Evolutionary conservation across 2,113 vertebrate genomes (phyloP).

Genomic region (Bujurquina vittata): DNA sequence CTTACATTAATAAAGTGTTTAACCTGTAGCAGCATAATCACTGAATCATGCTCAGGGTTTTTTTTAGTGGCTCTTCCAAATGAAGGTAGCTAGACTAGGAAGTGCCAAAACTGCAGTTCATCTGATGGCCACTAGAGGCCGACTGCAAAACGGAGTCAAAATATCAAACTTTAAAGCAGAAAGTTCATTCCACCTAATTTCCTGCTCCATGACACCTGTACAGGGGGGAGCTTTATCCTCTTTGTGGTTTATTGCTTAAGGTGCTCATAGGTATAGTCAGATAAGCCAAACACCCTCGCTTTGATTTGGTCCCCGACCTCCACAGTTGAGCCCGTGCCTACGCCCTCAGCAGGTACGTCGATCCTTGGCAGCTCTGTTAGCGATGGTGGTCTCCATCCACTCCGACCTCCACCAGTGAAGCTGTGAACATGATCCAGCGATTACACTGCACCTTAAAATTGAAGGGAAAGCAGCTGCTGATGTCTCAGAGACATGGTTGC

Average conservation of each 20-base stretch:
- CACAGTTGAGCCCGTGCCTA: rapidly evolving
- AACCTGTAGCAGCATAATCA: neutral
- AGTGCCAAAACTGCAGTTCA: neutral
- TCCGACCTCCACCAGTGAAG: neutral
- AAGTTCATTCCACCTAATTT: neutral
- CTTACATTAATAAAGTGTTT: no score
- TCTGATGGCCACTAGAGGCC: neutral
- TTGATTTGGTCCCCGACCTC: neutral
- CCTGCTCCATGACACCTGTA: neutral
- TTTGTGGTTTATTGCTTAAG: neutral
- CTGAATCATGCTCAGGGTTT: neutral
- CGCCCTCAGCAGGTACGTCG: rapidly evolving
- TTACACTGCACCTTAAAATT: no score
- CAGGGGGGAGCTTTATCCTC: neutral
- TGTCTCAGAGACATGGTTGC: neutral
- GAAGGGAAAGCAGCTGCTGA: neutral
- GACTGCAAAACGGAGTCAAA: no score
- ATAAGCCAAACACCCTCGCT: neutral
- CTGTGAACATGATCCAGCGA: neutral
- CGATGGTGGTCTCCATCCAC: neutral
- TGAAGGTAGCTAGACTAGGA: neutral
- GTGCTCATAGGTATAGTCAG: neutral
- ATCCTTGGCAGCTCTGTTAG: neutral
- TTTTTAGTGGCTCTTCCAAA: neutral
- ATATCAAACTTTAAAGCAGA: neutral